Base-by-base conservation (phyloP, 2,797 vertebrate species). In the Poeciliopsis turneri region DNA sequence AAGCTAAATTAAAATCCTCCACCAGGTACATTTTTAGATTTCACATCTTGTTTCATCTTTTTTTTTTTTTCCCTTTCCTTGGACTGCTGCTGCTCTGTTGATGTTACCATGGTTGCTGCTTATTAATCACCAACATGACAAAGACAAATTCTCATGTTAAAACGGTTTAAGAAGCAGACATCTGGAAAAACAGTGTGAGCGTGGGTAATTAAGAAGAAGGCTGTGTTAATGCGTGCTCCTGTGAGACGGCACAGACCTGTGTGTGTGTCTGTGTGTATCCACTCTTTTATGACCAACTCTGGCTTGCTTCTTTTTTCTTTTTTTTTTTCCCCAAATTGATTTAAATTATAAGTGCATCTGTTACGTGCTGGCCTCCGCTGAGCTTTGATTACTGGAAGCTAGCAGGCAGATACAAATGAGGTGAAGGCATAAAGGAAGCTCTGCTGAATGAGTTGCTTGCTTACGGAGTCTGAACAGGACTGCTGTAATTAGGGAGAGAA, bases 91-190 rank as follows among this genome's bases (percentile, higher is more conserved):
- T 73, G 59, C 43, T 6, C 7, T 57, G 13, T 43, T 71, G 43
- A 66, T 4, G 51, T 33, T 20, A 7, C 49, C 51, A 43, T 39
- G 45, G 76, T 51, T 77, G 66, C 49, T 78, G 61, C 10, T 72
- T 33, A 85, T 78, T 79, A 84, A 82, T 81, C 78, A 78, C 25
- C 69, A 53, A 41, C 59, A 43, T 74, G 81, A 74, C 81, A 82
- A 66, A 78, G 23, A 75, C 23, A 36, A 68, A 75, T 84, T 36
- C 1, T 16, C 71, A 71, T 74, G 59, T 18, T 74, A 69, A 33
- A 68, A 53, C 23, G 3, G 36, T 45, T 57, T 80, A 70, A 28
- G 69, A 76, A 68, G 2, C 7, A 81, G 55, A 72, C 47, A 64
- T 80, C 33, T 30, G 5, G 64, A 68, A 61, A 68, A 75, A 51